A percentile compares a stretch with the other conserved stretches of the same genome.
These are phyloP conservation scores for Alca torda DNA, from an alignment of 2,797 vertebrate species.

Conservation along the genomic window DNA sequence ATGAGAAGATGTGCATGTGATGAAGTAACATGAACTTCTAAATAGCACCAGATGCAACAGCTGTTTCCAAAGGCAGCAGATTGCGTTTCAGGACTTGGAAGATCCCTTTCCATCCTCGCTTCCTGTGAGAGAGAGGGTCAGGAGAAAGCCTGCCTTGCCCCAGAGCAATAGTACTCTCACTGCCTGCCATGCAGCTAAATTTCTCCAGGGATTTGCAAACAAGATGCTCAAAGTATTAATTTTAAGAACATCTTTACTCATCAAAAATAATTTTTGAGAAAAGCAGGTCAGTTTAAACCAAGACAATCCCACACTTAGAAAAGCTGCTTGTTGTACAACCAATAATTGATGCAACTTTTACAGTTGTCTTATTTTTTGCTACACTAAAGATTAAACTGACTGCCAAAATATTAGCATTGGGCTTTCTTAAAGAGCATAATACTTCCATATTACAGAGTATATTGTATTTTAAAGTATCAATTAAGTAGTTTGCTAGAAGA, in stretches of 20 bases:
- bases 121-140: neutral
- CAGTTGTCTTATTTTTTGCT: neutral
- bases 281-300: neutral
- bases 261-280: neutral
- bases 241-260: neutral
- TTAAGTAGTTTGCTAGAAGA: neutral
- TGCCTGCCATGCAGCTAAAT: neutral
- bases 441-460: neutral
- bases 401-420: neutral
- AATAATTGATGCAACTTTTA: neutral
- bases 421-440: neutral
- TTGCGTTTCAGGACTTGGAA: neutral
- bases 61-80: neutral
- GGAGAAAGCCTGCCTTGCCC: neutral
- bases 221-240: neutral
- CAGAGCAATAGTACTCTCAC: accelerated
- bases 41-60: neutral
- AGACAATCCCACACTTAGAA: neutral
- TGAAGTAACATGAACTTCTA: neutral
- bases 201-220: neutral
- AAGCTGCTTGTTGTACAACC: neutral
- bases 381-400: neutral
- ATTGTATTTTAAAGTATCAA: neutral
- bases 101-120: neutral
- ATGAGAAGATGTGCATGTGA: accelerated